Base-by-base conservation (phyloP, 2,888 invertebrate genomes). In the Ormyrus nitidulus region DNA sequence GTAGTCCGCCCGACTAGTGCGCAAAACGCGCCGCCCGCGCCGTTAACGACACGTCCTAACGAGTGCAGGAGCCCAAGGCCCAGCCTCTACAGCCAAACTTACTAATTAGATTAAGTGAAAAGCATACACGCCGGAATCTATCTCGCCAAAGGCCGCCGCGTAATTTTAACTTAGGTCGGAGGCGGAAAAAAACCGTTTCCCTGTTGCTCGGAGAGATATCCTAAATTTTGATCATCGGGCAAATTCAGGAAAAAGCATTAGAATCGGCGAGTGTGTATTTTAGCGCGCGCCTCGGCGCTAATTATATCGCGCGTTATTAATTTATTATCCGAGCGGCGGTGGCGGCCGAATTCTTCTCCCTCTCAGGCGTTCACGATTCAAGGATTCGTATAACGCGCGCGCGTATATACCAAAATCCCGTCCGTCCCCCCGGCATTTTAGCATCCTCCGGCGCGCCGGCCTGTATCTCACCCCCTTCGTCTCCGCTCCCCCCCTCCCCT, bases 401-500 rank as follows among this genome's bases (percentile, higher is more conserved):
- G 34, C 34, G 51, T 65, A 78, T 59, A 66, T 66, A 78, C 72
- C 65, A 78, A 78, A 77, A 72, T 68, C 64, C 64, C 64, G 62
- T 56, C 56, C 64, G 68, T 62, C 73, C 74, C 56, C 72, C 44
- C 11, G 62, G 74, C 59, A 73, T 79, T 79, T 74, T 79, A 79
- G 73, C 74, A 73, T 74, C 74, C 68, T 11, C n/a, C 62, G 49
- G 58, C 48, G 8, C 49, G 51, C 48, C 34, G 34, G 34, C 5
- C 62, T 49, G 34, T 48, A 48, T 62, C 62, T 62, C 74, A 66
- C 69, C 34, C 69, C 69, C 79, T 48, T 68, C 54, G 76, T 46
- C 13, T 44, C 9, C 83, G 83, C 83, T 77, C 82, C 83, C 83
- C 83, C 83, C 84, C 84, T 83, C 84, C 59, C 83, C 85, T 84